Evolutionary conservation across 2,797 vertebrate genomes (phyloP), one percentile per base, ranked within the genome.

Genomic region (Phaenicophaeus curvirostris): DNA sequence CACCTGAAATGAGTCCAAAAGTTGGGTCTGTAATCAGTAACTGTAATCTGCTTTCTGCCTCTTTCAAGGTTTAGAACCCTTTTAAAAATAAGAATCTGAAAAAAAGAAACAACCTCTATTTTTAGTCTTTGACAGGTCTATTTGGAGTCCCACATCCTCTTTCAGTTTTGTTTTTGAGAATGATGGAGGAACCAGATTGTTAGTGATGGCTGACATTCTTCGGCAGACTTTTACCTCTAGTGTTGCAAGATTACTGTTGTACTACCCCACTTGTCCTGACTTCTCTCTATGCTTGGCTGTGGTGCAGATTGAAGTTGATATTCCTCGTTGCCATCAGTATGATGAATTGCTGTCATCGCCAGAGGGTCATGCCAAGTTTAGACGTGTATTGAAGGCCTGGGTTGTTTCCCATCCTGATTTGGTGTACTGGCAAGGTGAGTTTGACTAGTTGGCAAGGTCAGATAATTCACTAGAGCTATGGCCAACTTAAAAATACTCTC

Each of bases 241-340:
- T 69, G 12, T 72, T 83, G 72, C 46, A 42, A 35, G 8, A 31
- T 75, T 76, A 61, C 27, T 93, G 42, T 81, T 37, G 11, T 31
- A 33, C 66, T 85, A 50, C 16, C 39, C 7, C n/a, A 24, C 61
- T 87, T 76, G 37, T 13, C 53, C 48, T 53, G 69, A 23, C 85
- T 81, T 95, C 27, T 59, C n/a, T 78, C 74, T 44, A 2, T 88
- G 11, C 24, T 93, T 95, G 94, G 12, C 35, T 96, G 6, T 79
- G 92, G 95, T 94, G 30, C 97, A 99, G 99, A 99, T 99, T 90
- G 99, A 99, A 97, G 99, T 99, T 96, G 99, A 99, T 96, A 99
- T 99, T 96, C 99, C 99, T 73, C 99, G 99, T 74, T 99, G 99
- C 91, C 99, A 99, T 97, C 99, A 99, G 92, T 99, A 99, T 24